Evolutionary conservation across 1,140 invertebrate genomes (phyloP).

Genomic region (Lethrus apterus): DNA sequence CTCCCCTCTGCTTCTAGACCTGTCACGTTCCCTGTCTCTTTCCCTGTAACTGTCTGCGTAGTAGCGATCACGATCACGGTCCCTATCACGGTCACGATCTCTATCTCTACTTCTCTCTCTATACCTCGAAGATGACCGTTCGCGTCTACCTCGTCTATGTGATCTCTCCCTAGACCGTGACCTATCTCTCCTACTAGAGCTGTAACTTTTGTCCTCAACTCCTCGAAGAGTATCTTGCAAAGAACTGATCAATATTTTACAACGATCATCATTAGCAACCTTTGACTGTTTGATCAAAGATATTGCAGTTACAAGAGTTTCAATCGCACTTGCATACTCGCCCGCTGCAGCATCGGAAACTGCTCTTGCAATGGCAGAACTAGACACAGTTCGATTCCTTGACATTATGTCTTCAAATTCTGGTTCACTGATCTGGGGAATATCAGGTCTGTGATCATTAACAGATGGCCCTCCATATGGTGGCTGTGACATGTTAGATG

Average conservation of each 20-base stretch:
- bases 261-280: constrained; percentile 93
- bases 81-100: constrained; percentile 41
- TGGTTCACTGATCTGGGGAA: constrained; percentile 73
- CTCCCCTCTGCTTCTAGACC: constrained; percentile 39
- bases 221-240: constrained; percentile 94
- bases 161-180: constrained; percentile 69
- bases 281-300: constrained; percentile 98
- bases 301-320: constrained; percentile 97
- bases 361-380: constrained; percentile 91
- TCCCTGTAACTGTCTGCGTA: constrained; percentile 40
- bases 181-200: constrained; percentile 52
- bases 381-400: constrained; percentile 93
- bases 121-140: constrained; percentile 70
- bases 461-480: constrained; percentile 35
- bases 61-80: constrained; percentile 40
- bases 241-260: constrained; percentile 95
- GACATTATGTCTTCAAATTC: constrained; percentile 99
- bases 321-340: constrained; percentile 95
- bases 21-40: constrained; percentile 42
- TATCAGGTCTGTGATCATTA: constrained; percentile 48
- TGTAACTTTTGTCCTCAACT: constrained; percentile 94
- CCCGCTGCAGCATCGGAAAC: constrained; percentile 95
- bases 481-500: constrained; percentile 34
- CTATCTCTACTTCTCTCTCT: constrained; percentile 66
- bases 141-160: constrained; percentile 60